Conservation (phyloP, 2,113 vertebrate species). For the Porphyrio hochstetteri region DNA sequence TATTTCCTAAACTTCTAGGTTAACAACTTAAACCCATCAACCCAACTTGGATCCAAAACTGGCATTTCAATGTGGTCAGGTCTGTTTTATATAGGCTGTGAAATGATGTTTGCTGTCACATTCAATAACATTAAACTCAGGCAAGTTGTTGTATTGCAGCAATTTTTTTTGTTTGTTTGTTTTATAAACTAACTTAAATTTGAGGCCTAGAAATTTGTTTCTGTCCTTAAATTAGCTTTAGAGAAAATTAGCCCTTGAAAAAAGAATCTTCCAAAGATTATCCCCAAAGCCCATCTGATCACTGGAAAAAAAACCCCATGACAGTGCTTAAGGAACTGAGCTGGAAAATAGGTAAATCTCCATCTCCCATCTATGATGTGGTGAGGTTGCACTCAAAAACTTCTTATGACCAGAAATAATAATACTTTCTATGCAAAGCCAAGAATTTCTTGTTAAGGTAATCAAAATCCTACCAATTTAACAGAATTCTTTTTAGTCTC, state of each 20-base stretch:
- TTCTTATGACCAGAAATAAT: not conserved
- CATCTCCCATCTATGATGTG: not conserved
- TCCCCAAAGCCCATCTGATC: not conserved
- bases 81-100: not conserved
- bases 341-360: not conserved
- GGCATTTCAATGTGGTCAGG: not conserved
- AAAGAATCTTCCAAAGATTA: not conserved
- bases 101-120: not conserved
- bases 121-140: not conserved
- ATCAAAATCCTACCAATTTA: not conserved
- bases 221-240: not conserved
- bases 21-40: not conserved
- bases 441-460: not conserved
- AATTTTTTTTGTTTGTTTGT: not conserved
- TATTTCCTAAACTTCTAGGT: not conserved
- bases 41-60: not conserved
- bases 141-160: not conserved
- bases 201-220: not conserved
- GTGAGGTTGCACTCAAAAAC: not conserved
- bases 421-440: not conserved
- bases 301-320: not conserved
- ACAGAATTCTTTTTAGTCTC: not conserved
- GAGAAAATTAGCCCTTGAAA: not conserved
- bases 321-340: not conserved
- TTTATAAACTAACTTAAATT: not conserved